These are phyloP conservation scores for Ramazzottius varieornatus DNA, from an alignment of 2,888 invertebrate genomes.

Conservation along the genomic window DNA sequence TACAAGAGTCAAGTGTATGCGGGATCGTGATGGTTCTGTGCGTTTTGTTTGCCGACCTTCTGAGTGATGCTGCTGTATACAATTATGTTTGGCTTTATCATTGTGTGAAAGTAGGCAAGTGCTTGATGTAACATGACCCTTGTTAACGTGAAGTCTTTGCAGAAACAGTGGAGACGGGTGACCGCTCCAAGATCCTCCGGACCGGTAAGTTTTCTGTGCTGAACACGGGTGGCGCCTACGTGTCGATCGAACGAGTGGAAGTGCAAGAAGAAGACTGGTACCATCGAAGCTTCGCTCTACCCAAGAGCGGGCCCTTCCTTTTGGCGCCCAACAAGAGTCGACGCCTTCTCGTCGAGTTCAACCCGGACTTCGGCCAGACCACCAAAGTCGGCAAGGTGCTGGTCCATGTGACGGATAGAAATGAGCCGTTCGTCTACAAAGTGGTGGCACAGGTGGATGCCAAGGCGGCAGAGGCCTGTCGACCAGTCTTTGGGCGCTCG, in stretches of 20 bases:
- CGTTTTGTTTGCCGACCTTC: no score
- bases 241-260: neutral
- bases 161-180: neutral
- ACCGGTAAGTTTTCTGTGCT: neutral
- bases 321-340: neutral
- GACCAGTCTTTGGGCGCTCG: neutral
- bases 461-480: neutral
- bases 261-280: neutral
- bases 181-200: neutral
- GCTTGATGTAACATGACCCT: no score
- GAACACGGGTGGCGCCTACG: neutral
- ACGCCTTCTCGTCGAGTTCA: neutral
- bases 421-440: neutral
- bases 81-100: no score
- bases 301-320: neutral
- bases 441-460: neutral
- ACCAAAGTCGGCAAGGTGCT: neutral
- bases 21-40: no score
- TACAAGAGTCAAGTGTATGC: no score
- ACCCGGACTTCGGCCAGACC: neutral
- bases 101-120: no score
- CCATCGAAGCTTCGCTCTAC: neutral
- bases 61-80: no score
- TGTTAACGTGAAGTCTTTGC: no score
- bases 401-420: neutral